Evolutionary conservation across 2,113 vertebrate species (phyloP).

Genomic region (Ictidomys tridecemlineatus): DNA sequence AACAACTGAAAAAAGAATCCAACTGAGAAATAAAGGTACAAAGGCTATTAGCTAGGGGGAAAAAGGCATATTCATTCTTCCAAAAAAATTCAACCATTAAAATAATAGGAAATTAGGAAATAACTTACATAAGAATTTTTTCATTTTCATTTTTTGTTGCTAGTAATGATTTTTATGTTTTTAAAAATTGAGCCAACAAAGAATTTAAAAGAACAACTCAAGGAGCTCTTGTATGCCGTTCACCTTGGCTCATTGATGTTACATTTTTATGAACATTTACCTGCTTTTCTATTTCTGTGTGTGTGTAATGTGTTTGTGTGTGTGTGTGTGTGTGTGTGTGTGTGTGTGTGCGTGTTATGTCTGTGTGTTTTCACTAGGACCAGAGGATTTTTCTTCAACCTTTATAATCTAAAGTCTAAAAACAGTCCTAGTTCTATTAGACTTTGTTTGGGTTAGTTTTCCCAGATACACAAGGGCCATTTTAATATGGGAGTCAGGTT

Average conservation of each 20-base stretch:
- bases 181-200: background rate
- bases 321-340: background rate
- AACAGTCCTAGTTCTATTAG: background rate
- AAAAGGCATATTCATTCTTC: background rate
- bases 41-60: background rate
- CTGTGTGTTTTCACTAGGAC: background rate
- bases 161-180: slow-evolving; percentile 12
- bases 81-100: background rate
- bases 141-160: background rate
- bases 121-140: background rate
- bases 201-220: background rate
- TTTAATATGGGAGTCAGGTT: background rate
- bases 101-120: background rate
- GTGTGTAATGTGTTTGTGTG: background rate
- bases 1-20: background rate
- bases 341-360: background rate
- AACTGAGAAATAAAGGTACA: background rate
- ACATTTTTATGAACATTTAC: background rate
- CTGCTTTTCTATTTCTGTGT: background rate
- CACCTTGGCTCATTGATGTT: background rate
- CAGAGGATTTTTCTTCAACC: background rate
- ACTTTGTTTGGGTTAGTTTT: background rate
- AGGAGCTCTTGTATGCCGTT: background rate
- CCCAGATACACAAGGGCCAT: background rate
- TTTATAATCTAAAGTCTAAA: slow-evolving; percentile 12